A percentile compares a stretch with the other conserved stretches of the same genome.
phyloP scores from a whole-genome alignment of 2,113 vertebrate genomes.

The Semnornis frantzii region DNA sequence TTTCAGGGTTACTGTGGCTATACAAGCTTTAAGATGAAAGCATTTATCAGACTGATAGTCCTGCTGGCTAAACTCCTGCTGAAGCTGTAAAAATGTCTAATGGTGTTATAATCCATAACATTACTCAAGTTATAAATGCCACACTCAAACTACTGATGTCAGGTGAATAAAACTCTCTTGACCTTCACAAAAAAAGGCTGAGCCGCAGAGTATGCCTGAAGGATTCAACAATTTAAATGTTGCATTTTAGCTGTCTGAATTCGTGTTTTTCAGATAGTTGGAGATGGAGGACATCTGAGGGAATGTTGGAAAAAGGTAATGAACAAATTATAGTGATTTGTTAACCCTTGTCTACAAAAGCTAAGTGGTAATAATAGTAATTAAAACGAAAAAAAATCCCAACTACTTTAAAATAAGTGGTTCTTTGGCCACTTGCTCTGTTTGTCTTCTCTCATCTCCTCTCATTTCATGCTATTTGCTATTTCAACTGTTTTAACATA shows the following conservation, averaged over 20 bases:
- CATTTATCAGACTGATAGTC: conserved; percentile 64
- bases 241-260: background rate
- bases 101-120: conserved; percentile 54
- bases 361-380: background rate
- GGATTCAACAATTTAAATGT: background rate
- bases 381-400: background rate
- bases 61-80: conserved; percentile 54
- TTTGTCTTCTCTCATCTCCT: background rate
- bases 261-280: background rate
- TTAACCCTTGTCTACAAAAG: background rate
- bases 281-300: background rate
- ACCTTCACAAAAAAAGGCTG: conserved; percentile 56
- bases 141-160: conserved; percentile 42
- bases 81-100: conserved; percentile 57
- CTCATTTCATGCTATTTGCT: background rate
- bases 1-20: conserved; percentile 43
- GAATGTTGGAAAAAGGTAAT: background rate
- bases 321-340: background rate
- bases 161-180: conserved; percentile 43
- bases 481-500: background rate
- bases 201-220: background rate
- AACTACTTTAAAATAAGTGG: background rate
- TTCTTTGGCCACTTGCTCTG: background rate
- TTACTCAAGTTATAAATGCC: conserved; percentile 57
- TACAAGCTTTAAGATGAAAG: conserved; percentile 54